Evolutionary conservation across 2,888 invertebrate species (phyloP).

Genomic region (Zaprionus bogoriensis): DNA sequence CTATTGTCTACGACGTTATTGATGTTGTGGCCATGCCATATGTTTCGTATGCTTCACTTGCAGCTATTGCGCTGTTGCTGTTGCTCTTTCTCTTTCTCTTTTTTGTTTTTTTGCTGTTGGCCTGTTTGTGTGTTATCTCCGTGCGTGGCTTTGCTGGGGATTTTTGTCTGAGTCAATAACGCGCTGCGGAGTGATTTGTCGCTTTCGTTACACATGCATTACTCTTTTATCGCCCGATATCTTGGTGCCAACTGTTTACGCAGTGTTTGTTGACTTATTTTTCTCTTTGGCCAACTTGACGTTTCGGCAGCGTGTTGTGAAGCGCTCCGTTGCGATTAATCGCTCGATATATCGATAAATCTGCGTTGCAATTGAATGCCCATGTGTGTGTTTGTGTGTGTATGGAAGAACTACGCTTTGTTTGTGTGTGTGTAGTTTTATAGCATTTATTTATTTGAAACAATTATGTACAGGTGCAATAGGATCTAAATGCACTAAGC

Average conservation of each 20-base stretch:
- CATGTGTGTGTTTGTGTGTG: neutral
- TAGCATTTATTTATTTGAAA: slow-evolving; percentile 1
- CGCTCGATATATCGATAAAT: slow-evolving; percentile 31
- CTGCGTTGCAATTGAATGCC: neutral
- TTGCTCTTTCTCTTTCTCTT: neutral
- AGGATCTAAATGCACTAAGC: neutral
- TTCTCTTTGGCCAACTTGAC: slow-evolving; percentile 31
- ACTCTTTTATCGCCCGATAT: slow-evolving; percentile 18
- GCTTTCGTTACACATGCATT: slow-evolving; percentile 19
- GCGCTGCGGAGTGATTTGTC: slow-evolving; percentile 22
- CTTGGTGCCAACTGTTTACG: slow-evolving; percentile 66
- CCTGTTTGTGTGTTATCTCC: slow-evolving; percentile 25
- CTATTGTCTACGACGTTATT: slow-evolving; percentile 39
- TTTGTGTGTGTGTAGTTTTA: too few species aligned
- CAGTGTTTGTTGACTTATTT: slow-evolving; percentile 43
- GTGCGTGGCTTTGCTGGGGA: slow-evolving; percentile 8
- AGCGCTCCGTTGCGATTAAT: slow-evolving; percentile 14
- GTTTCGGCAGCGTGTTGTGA: slow-evolving; percentile 36
- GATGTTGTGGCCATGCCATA: slow-evolving; percentile 42
- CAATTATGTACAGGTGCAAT: slow-evolving; percentile 25
- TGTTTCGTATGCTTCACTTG: slow-evolving; percentile 53
- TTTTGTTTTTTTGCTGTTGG: slow-evolving; percentile 4
- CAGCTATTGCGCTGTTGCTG: slow-evolving; percentile 16
- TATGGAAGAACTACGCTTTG: neutral
- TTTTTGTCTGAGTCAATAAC: slow-evolving; percentile 20